These are phyloP conservation scores for Stenoptilia bipunctidactyla DNA, from an alignment of 2,888 invertebrate species.

Conservation along the genomic window DNA sequence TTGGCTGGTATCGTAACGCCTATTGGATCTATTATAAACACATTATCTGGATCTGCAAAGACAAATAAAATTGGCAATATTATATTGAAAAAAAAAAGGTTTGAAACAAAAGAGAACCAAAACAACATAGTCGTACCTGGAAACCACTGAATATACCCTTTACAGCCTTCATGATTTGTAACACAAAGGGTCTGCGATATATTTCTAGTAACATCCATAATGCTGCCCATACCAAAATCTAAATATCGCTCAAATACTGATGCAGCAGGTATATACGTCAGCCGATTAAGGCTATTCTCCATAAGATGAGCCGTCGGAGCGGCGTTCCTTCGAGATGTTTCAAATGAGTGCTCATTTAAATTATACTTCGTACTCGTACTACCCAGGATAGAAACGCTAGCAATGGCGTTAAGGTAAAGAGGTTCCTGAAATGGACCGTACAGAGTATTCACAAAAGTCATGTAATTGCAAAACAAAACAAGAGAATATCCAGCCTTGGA, in stretches of 20 bases:
- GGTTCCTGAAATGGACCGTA: conserved; percentile 46
- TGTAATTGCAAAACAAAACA: too few relatives aligned
- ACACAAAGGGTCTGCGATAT: conserved; percentile 57
- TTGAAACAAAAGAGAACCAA: too few relatives aligned
- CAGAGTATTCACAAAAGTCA: too few relatives aligned
- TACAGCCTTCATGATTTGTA: conserved; percentile 50
- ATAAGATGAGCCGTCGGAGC: conserved; percentile 41
- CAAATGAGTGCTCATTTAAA: conserved; percentile 39
- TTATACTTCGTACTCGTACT: conserved; percentile 36
- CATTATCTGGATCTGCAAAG: conserved; percentile 49
- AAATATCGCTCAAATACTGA: conserved; percentile 51
- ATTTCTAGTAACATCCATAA: conserved; percentile 40
- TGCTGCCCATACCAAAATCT: conserved; percentile 52
- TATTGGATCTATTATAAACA: conserved; percentile 52
- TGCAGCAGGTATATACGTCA: conserved; percentile 45
- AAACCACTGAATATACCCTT: conserved; percentile 54
- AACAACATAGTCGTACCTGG: conserved; percentile 33
- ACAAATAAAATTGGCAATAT: too few relatives aligned
- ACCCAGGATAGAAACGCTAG: conserved; percentile 38
- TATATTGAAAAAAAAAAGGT: too few relatives aligned
- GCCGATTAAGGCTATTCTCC: conserved; percentile 51
- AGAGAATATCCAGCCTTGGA: too few relatives aligned
- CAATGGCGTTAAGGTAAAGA: conserved; percentile 40
- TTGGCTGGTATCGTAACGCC: conserved; percentile 41
- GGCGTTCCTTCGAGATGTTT: conserved; percentile 36